These are phyloP conservation scores for Phalacrocorax aristotelis DNA, from an alignment of 2,113 vertebrate species.

Conservation along the genomic window DNA sequence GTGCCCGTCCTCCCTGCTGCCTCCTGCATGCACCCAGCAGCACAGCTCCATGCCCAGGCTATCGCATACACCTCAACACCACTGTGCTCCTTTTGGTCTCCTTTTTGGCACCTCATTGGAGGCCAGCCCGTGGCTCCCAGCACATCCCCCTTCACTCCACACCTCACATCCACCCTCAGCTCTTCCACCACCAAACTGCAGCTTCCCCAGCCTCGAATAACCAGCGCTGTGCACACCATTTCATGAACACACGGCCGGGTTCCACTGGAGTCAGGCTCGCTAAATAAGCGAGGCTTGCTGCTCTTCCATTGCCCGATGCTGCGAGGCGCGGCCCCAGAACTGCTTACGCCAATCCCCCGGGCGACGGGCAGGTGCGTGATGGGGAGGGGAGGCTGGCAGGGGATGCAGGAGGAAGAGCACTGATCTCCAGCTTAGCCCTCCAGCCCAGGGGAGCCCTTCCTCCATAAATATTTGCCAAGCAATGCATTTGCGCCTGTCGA, in stretches of 20 bases:
- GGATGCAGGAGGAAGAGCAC: conserved; percentile 13
- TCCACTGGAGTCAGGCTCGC: background rate
- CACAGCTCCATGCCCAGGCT: background rate
- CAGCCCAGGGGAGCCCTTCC: conserved; percentile 46
- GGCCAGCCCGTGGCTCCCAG: background rate
- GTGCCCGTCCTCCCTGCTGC: background rate
- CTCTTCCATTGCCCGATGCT: background rate
- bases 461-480: conserved; percentile 75
- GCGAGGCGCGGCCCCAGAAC: background rate
- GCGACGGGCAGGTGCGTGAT: fast-evolving
- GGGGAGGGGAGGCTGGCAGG: background rate
- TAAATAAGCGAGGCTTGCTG: background rate
- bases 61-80: fast-evolving
- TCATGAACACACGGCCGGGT: fast-evolving
- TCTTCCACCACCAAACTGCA: background rate
- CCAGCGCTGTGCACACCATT: fast-evolving
- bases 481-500: conserved; percentile 64
- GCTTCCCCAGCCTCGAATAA: background rate
- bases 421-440: background rate
- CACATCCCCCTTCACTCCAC: background rate
- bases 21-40: background rate
- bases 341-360: background rate
- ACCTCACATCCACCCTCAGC: background rate
- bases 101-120: background rate
- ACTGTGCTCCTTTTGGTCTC: background rate